Evolutionary conservation across 1,140 invertebrate species (phyloP).

Genomic region (Diuraphis noxia): DNA sequence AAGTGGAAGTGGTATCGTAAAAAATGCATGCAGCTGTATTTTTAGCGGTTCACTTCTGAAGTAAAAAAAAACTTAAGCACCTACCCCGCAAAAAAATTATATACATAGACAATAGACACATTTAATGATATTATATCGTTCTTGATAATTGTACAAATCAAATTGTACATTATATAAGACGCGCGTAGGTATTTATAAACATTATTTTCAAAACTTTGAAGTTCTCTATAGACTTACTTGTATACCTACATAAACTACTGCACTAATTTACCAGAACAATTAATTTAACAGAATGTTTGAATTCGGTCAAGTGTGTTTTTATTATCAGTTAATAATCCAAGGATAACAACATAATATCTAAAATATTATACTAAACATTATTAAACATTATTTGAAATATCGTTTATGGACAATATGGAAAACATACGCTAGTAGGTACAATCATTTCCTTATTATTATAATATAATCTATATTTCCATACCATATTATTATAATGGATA

Average conservation of each 20-base stretch:
- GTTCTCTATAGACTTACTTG: neutral
- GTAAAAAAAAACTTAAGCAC: neutral
- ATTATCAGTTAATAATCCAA: neutral
- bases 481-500: neutral
- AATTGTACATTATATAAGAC: neutral
- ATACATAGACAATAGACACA: neutral
- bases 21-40: neutral
- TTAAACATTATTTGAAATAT: neutral
- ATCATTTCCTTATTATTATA: neutral
- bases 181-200: neutral
- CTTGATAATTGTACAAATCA: neutral
- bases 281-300: neutral
- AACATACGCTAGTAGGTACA: neutral
- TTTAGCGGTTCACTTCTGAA: neutral
- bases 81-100: neutral
- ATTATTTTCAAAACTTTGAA: neutral
- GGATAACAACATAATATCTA: constrained; percentile 13
- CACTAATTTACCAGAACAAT: neutral
- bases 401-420: neutral
- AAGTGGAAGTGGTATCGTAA: neutral
- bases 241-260: neutral
- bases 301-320: neutral
- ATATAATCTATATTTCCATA: neutral
- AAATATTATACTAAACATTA: neutral
- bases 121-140: neutral